Conservation (phyloP, 2,113 vertebrate species). For the Microtus pennsylvanicus region DNA sequence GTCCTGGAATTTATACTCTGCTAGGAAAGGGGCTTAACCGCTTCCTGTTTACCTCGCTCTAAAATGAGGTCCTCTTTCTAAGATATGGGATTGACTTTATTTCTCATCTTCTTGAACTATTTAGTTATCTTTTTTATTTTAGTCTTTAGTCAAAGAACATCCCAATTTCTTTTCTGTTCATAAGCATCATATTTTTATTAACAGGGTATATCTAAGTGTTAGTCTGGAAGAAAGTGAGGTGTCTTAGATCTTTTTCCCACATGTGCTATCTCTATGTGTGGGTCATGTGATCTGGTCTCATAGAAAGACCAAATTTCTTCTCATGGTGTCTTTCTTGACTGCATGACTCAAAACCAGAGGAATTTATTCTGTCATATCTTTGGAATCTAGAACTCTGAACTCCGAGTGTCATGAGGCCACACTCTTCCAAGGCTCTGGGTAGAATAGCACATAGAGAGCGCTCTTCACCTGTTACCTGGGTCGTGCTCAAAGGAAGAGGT, state of each 20-base stretch:
- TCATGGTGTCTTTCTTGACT: not conserved
- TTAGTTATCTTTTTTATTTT: not conserved
- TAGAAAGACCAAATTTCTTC: constrained; percentile 15
- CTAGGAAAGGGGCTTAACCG: not conserved
- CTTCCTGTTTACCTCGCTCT: not conserved
- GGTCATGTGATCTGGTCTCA: not conserved
- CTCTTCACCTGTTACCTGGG: not conserved
- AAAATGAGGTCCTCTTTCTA: not conserved
- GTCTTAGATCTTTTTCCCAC: not conserved
- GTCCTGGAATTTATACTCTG: not conserved
- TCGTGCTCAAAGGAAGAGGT: not conserved
- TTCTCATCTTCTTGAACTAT: not conserved
- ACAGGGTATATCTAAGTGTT: not conserved
- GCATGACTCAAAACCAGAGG: not conserved
- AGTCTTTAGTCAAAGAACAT: not conserved
- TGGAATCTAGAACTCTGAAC: not conserved
- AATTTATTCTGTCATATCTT: not conserved
- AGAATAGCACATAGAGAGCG: not conserved
- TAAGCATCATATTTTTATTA: not conserved
- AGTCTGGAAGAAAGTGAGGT: not conserved
- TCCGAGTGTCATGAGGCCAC: not conserved
- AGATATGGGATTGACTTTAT: not conserved
- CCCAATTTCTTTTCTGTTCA: not conserved
- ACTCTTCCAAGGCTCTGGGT: not conserved
- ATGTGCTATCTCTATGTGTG: not conserved